phyloP scores from a whole-genome alignment of 2,888 invertebrate species.

The Leptinotarsa rubiginosa region DNA sequence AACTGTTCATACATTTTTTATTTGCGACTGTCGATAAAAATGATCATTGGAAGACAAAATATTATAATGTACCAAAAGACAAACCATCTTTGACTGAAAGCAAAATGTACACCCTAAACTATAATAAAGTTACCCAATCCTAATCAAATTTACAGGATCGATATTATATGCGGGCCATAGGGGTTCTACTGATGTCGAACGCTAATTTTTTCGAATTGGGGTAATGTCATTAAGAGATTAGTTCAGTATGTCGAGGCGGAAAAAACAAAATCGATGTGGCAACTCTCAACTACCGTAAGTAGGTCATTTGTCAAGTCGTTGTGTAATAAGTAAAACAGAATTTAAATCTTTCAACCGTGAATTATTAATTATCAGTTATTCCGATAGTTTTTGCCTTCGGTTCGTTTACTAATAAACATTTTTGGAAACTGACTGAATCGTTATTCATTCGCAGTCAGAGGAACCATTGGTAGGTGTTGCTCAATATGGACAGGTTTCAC shows the following conservation, averaged over 20 bases:
- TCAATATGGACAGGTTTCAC: neutral
- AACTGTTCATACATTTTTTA: too few species aligned
- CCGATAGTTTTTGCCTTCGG: neutral
- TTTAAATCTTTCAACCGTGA: constrained; percentile 54
- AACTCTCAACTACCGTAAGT: constrained; percentile 45
- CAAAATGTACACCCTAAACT: neutral
- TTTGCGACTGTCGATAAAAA: too few species aligned
- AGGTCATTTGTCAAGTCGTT: constrained; percentile 54
- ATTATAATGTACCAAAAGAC: neutral
- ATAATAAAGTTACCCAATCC: neutral
- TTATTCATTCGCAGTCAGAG: neutral
- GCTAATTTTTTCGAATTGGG: constrained; percentile 14
- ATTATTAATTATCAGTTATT: constrained; percentile 50
- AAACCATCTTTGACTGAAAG: neutral
- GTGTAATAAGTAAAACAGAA: constrained; percentile 52
- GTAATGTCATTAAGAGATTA: constrained; percentile 14
- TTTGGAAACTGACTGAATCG: constrained; percentile 7
- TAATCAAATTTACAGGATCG: neutral
- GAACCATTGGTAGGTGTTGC: constrained; percentile 3
- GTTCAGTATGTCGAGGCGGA: constrained; percentile 35
- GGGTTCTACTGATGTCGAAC: neutral
- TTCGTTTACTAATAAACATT: constrained; percentile 4
- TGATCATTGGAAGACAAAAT: too few species aligned
- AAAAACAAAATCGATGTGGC: constrained; percentile 50
- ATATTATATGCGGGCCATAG: constrained; percentile 13